Evolutionary conservation across 2,888 invertebrate species (phyloP).

Genomic region (Schizaphis graminum): DNA sequence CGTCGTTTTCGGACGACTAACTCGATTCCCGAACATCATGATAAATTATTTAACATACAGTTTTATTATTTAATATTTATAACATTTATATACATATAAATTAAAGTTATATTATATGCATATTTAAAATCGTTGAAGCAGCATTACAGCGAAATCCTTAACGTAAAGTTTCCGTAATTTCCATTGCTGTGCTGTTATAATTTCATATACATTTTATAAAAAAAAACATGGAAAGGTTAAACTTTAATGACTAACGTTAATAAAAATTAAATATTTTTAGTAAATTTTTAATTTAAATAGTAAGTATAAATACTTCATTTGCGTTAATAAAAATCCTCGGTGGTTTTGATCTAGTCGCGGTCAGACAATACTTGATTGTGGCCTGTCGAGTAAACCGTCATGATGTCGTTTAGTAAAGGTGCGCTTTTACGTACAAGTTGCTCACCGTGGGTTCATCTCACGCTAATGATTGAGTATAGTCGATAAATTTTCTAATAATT

Average conservation of each 20-base stretch:
- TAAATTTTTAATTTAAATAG: neutral
- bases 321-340: neutral
- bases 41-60: constrained; percentile 52
- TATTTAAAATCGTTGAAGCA: neutral
- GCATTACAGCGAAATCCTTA: neutral
- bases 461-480: neutral
- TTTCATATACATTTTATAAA: neutral
- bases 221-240: neutral
- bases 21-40: constrained; percentile 31
- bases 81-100: neutral
- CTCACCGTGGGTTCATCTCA: neutral
- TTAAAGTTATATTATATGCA: neutral
- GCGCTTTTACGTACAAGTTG: neutral
- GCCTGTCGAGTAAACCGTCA: neutral
- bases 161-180: neutral
- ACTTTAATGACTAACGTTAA: neutral
- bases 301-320: neutral
- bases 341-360: neutral
- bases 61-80: constrained; percentile 19
- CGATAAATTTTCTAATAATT: neutral
- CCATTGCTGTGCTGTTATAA: neutral
- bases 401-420: neutral
- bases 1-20: constrained; percentile 54
- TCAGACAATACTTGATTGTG: neutral
- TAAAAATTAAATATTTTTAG: neutral